Base-by-base conservation (phyloP, 1,140 invertebrate genomes). In the Ips nitidus region DNA sequence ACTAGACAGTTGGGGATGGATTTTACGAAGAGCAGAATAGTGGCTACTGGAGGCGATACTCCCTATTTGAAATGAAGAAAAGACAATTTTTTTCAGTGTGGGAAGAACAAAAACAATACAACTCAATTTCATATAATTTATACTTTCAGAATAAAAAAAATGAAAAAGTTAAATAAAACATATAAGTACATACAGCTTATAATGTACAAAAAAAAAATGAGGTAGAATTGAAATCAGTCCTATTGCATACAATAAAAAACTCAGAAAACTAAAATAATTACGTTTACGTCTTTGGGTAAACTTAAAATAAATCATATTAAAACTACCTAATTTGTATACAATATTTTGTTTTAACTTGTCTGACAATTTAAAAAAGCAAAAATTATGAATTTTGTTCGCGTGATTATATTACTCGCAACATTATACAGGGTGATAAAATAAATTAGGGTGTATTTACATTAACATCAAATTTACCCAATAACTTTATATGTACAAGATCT, bases 201-300 rank as follows among this genome's bases (percentile, higher is more conserved):
- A 57, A 47, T 70, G 45, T 70, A 70, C 69, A 69, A 62, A 69
- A 63, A 75, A 75, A 22, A 22, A 22, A 22, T 79, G 78, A 79
- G 78, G 78, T 79, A 79, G 78, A 79, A 79, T 71, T 72, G 69
- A 77, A 77, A 77, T 79, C 78, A 79, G 78, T 79, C 76, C 77
- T 78, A 74, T 78, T 73, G 72, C 73, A 60, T 68, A 55, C 8
- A 6, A 55, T 38, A 55, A 55, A 36, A 37, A 55, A 7, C 52
- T 5, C n/a, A 55, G 8, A 55, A 55, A 55, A 36, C 4, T 5
- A 5, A 47, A 47, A 47, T 47, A 47, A 47, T 55, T 41, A 39
- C 39, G 45, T 5, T 5, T 47, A 55, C 45, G 66, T 75, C 72
- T 74, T 76, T 75, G 71, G 72, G 68, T 57, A 70, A 37, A 68